Percentiles rank a stretch among this genome's conserved stretches.
phyloP scores from a whole-genome alignment of 35 echinoderm and acorn worm genomes.

The Nesometra sesokonis region DNA sequence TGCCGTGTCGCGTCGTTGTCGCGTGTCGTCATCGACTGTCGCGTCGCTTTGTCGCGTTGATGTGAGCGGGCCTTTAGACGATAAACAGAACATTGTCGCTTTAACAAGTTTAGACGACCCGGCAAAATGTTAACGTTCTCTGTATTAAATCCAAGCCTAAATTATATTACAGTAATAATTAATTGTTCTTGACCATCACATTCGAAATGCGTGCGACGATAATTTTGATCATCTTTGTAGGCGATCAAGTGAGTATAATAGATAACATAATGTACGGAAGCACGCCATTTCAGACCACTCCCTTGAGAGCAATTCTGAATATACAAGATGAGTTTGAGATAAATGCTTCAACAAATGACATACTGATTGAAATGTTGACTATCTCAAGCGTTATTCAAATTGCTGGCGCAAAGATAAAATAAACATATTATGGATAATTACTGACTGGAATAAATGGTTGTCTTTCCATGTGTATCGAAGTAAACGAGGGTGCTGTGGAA shows the following conservation, averaged over 20 bases:
- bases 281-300: background rate
- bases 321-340: background rate
- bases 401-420: background rate
- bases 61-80: no score
- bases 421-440: background rate
- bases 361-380: background rate
- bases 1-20: no score
- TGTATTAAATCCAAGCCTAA: no score
- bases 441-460: background rate
- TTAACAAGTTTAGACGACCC: no score
- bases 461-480: background rate
- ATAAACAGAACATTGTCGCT: no score
- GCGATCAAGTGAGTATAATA: background rate
- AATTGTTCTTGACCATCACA: background rate
- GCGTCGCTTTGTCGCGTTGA: no score
- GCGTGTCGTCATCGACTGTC: no score
- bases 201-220: no score
- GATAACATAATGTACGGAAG: background rate
- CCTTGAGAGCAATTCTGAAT: background rate
- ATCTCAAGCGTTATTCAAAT: background rate
- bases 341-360: background rate
- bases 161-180: no score
- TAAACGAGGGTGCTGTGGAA: background rate
- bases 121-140: no score
- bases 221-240: background rate